Percentiles rank a stretch among this genome's conserved stretches.
These are phyloP conservation scores for Oceanodroma tethys DNA, from an alignment of 2,113 vertebrate genomes.

Conservation along the genomic window DNA sequence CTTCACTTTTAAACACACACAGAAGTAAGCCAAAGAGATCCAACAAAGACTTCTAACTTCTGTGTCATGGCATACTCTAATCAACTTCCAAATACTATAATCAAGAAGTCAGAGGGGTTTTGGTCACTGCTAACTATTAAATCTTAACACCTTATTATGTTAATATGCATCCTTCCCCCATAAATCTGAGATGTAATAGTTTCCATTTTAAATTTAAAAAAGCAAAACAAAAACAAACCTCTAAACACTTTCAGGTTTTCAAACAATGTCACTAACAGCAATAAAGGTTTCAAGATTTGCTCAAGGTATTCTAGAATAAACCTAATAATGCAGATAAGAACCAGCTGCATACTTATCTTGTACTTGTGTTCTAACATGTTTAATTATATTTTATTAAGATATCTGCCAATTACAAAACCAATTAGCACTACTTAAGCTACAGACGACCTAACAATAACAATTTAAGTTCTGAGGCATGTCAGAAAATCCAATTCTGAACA, in stretches of 20 bases:
- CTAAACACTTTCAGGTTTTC: neutral
- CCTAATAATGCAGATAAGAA: neutral
- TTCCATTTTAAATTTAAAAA: neutral
- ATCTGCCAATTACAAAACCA: conserved; percentile 65
- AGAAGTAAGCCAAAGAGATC: neutral
- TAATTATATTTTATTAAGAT: conserved; percentile 66
- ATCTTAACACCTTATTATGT: neutral
- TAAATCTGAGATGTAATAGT: neutral
- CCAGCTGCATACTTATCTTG: neutral
- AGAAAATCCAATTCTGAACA: conserved; percentile 54
- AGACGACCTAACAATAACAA: conserved; percentile 48
- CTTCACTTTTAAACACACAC: neutral
- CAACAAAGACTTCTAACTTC: neutral
- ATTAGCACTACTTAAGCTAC: conserved; percentile 67
- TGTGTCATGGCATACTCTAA: neutral
- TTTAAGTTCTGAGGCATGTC: conserved; percentile 46
- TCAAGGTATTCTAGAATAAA: neutral
- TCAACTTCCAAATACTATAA: neutral
- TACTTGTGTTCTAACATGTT: neutral
- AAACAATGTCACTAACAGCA: neutral
- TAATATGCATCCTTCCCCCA: neutral
- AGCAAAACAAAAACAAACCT: neutral
- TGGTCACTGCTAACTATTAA: neutral
- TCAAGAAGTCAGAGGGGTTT: neutral
- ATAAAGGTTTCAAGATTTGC: neutral